Evolutionary conservation across 2,113 vertebrate species (phyloP).

Genomic region (Urocitellus parryii): DNA sequence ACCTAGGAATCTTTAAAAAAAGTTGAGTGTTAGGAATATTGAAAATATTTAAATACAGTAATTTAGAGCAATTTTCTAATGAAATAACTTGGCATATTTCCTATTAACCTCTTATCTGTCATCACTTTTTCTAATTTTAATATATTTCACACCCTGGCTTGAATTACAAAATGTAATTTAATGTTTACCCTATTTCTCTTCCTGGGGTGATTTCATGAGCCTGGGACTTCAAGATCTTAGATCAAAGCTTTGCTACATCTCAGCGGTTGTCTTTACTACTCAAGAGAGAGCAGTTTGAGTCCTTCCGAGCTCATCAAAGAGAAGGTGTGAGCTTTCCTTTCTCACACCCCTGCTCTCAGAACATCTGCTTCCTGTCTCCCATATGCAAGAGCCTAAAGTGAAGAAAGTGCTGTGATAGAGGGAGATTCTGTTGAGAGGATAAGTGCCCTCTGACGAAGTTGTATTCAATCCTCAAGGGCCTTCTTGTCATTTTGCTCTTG

Average conservation of each 20-base stretch:
- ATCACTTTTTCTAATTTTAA: slow-evolving; percentile 65
- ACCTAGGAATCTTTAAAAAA: not conserved
- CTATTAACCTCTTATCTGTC: slow-evolving; percentile 44
- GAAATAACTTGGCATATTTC: slow-evolving; percentile 65
- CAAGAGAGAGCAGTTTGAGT: slow-evolving; percentile 53
- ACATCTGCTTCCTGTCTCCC: slow-evolving; percentile 16
- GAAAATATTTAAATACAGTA: slow-evolving; percentile 25
- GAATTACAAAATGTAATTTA: slow-evolving; percentile 50
- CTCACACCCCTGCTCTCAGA: slow-evolving; percentile 45
- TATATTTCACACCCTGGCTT: slow-evolving; percentile 42
- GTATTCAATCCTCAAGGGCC: not conserved
- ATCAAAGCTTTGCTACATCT: slow-evolving; percentile 23
- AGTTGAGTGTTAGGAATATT: not conserved
- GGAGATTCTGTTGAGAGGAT: not conserved
- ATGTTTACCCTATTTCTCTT: slow-evolving; percentile 8
- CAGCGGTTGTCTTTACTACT: slow-evolving; percentile 45
- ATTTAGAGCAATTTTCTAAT: slow-evolving; percentile 51
- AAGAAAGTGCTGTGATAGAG: not conserved
- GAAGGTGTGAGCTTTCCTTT: slow-evolving; percentile 38
- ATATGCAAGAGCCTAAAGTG: not conserved
- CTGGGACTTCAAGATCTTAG: slow-evolving; percentile 11
- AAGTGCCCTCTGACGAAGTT: not conserved
- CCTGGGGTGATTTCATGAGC: slow-evolving; percentile 39
- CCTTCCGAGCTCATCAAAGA: slow-evolving; percentile 44
- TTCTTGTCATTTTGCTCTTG: slow-evolving; percentile 11